A percentile compares a stretch with the other conserved stretches of the same genome.
phyloP scores from a whole-genome alignment of 2,113 vertebrate genomes.

The Ifrita kowaldi region DNA sequence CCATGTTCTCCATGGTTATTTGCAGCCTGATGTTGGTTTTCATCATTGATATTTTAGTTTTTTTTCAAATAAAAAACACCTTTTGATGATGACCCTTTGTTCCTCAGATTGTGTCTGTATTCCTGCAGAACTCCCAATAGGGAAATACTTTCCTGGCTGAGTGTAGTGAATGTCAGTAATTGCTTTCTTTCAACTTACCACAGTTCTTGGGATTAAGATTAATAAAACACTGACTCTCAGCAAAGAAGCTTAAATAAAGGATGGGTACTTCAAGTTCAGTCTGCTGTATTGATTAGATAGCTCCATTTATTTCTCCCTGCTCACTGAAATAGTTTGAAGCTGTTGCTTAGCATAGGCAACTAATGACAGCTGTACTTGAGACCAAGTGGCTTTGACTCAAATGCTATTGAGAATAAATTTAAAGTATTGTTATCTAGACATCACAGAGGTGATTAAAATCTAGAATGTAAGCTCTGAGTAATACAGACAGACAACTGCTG shows the following conservation, averaged over 20 bases:
- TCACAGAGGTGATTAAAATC: neutral
- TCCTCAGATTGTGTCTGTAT: neutral
- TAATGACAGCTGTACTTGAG: neutral
- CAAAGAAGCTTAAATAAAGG: neutral
- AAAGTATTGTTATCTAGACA: neutral
- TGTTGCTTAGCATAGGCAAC: neutral
- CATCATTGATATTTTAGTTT: neutral
- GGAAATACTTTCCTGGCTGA: neutral
- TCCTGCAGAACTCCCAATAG: neutral
- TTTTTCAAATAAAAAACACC: neutral
- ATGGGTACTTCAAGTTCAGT: neutral
- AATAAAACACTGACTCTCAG: neutral
- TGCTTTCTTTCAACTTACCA: neutral
- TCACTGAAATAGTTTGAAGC: neutral
- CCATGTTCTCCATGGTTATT: neutral
- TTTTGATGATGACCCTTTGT: neutral
- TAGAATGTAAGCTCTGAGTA: neutral
- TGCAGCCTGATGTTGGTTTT: neutral
- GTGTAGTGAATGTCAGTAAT: neutral
- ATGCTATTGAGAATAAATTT: neutral
- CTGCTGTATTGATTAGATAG: neutral
- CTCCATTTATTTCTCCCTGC: neutral
- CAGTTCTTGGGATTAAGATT: conserved; percentile 14
- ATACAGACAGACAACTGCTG: neutral
- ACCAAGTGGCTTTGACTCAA: neutral